A percentile compares a stretch with the other conserved stretches of the same genome.
These are phyloP conservation scores for Marronus borbonicus DNA, from an alignment of 2,888 invertebrate genomes.

Conservation along the genomic window DNA sequence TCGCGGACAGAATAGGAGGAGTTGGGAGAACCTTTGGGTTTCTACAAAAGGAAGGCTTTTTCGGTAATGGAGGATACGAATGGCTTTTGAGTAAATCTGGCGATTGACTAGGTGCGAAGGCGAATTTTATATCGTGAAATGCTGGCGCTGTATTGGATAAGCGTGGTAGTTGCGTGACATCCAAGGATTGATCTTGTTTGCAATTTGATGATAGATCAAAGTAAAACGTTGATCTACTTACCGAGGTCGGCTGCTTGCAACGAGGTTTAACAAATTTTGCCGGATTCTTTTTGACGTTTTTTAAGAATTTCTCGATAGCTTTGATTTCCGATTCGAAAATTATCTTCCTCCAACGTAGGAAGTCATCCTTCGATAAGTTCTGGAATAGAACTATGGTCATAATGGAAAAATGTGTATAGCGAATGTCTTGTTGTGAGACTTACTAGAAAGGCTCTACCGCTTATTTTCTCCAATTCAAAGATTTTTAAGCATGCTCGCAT, in stretches of 20 bases:
- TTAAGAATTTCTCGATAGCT: conserved; percentile 8
- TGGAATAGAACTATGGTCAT: neutral
- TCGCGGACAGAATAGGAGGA: neutral
- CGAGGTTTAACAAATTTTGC: neutral
- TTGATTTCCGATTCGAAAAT: conserved; percentile 16
- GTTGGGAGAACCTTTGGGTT: neutral
- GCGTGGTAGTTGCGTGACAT: neutral
- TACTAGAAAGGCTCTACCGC: conserved; percentile 29
- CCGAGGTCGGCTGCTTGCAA: neutral
- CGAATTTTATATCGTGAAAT: neutral
- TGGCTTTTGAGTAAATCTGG: neutral
- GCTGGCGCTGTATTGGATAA: neutral
- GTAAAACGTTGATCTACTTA: conserved; percentile 3
- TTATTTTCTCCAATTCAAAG: conserved; percentile 9
- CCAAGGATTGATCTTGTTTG: neutral
- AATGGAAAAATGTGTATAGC: neutral
- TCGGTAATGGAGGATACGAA: neutral
- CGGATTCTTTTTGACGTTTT: conserved; percentile 19
- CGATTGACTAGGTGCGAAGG: neutral
- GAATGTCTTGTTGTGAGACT: neutral
- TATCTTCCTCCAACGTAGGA: conserved; percentile 7
- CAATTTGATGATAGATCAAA: neutral
- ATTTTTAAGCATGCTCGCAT: conserved; percentile 13
- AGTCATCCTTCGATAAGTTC: conserved; percentile 28
- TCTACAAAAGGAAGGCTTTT: neutral